Evolutionary conservation across 2,113 vertebrate genomes (phyloP).

Genomic region (Oreochromis niloticus): DNA sequence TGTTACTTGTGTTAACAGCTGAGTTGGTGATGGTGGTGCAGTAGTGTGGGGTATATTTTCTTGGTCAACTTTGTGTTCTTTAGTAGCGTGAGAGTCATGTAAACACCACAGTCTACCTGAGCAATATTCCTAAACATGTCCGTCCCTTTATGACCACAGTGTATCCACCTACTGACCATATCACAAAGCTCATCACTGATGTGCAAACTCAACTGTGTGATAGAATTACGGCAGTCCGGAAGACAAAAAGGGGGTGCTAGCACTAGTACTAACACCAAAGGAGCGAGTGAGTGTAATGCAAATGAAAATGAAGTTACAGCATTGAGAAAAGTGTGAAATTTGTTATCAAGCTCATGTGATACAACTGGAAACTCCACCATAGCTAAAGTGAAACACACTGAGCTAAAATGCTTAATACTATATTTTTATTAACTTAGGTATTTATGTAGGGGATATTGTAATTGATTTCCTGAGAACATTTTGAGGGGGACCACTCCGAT

Average conservation of each 20-base stretch:
- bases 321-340: neutral
- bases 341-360: neutral
- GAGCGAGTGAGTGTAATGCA: neutral
- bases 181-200: neutral
- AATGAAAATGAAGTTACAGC: neutral
- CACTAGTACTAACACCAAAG: neutral
- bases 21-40: neutral
- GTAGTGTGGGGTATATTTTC: neutral
- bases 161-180: neutral
- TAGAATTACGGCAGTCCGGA: neutral
- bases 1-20: neutral
- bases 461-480: neutral
- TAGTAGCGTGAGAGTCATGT: neutral
- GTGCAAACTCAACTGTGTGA: neutral
- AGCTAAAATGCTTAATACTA: neutral
- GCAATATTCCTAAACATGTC: neutral
- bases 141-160: neutral
- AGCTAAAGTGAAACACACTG: neutral
- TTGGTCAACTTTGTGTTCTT: neutral
- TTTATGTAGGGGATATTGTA: neutral
- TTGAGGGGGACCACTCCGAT: neutral
- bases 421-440: neutral
- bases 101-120: neutral
- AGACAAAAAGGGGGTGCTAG: neutral
- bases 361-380: neutral